phyloP scores from a whole-genome alignment of 2,888 invertebrate genomes.

The Spisula subtruncata region DNA sequence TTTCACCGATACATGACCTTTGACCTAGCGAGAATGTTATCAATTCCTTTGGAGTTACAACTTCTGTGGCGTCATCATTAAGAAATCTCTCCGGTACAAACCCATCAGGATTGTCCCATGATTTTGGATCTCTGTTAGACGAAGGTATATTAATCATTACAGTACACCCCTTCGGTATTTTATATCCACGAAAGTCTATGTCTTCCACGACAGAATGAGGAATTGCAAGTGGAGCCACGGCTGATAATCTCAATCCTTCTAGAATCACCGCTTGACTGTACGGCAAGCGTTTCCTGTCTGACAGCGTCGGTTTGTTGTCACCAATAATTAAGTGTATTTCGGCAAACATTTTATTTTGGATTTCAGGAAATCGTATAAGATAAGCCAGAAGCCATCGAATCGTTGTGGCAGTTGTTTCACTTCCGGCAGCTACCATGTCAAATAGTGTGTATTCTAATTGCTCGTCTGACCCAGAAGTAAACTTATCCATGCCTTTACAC shows the following conservation, averaged over 20 bases:
- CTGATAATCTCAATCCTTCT: slow-evolving; percentile 35
- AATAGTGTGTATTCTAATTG: neutral
- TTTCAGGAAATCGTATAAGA: slow-evolving; percentile 33
- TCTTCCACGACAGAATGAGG: slow-evolving; percentile 76
- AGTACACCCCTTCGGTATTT: slow-evolving; percentile 79
- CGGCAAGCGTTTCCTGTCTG: slow-evolving; percentile 29
- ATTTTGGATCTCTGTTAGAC: slow-evolving; percentile 69
- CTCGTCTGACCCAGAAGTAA: neutral
- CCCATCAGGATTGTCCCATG: slow-evolving; percentile 75
- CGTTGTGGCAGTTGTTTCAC: slow-evolving; percentile 38
- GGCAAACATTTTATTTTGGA: slow-evolving; percentile 45
- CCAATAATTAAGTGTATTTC: slow-evolving; percentile 41
- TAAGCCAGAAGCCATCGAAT: slow-evolving; percentile 35
- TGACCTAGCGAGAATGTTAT: slow-evolving; percentile 62
- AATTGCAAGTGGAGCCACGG: slow-evolving; percentile 43
- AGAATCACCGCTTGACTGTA: slow-evolving; percentile 46
- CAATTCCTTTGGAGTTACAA: slow-evolving; percentile 53
- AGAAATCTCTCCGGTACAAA: slow-evolving; percentile 81
- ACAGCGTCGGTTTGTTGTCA: neutral
- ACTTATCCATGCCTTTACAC: neutral
- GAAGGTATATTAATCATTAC: slow-evolving; percentile 76
- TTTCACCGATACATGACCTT: slow-evolving; percentile 61
- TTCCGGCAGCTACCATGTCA: slow-evolving; percentile 46
- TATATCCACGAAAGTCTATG: slow-evolving; percentile 77
- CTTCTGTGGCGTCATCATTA: neutral